phyloP scores from a whole-genome alignment of 2,888 invertebrate species.

The Gnatocerus cornutus region DNA sequence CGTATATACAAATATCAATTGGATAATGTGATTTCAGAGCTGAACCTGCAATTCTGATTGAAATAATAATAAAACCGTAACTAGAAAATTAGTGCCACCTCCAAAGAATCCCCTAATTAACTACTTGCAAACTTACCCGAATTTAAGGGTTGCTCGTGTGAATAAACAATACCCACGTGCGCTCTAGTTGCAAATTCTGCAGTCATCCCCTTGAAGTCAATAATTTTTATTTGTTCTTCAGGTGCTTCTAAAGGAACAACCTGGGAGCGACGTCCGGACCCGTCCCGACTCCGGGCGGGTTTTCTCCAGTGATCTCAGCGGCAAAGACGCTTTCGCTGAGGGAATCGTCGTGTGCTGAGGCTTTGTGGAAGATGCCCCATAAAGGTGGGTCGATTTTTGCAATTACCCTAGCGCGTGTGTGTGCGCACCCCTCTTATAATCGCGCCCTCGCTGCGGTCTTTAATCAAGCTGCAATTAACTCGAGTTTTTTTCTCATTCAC shows the following conservation, averaged over 20 bases:
- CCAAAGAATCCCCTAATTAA: too few species aligned
- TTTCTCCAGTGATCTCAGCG: slow-evolving; percentile 74
- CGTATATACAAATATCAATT: too few species aligned
- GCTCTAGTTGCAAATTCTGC: too few species aligned
- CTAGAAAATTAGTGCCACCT: too few species aligned
- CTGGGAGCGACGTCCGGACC: slow-evolving; percentile 78
- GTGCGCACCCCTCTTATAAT: slow-evolving; percentile 51
- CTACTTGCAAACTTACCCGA: too few species aligned
- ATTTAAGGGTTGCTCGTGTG: too few species aligned
- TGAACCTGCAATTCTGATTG: too few species aligned
- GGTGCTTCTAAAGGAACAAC: slow-evolving; percentile 67
- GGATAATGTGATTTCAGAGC: too few species aligned
- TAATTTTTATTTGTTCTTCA: slow-evolving; percentile 58
- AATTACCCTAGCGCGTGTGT: slow-evolving; percentile 28
- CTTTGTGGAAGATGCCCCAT: slow-evolving; percentile 91
- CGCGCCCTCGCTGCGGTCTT: slow-evolving; percentile 66
- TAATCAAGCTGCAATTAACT: slow-evolving; percentile 71
- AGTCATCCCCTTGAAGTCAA: too few species aligned
- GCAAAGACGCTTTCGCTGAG: slow-evolving; percentile 78
- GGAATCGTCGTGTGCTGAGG: slow-evolving; percentile 83
- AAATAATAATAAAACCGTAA: background rate
- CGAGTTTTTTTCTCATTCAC: slow-evolving; percentile 62
- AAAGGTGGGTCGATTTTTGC: slow-evolving; percentile 77
- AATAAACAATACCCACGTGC: too few species aligned
- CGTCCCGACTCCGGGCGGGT: slow-evolving; percentile 75